phyloP scores from a whole-genome alignment of 1,140 invertebrate genomes.

The Metopolophium dirhodum region DNA sequence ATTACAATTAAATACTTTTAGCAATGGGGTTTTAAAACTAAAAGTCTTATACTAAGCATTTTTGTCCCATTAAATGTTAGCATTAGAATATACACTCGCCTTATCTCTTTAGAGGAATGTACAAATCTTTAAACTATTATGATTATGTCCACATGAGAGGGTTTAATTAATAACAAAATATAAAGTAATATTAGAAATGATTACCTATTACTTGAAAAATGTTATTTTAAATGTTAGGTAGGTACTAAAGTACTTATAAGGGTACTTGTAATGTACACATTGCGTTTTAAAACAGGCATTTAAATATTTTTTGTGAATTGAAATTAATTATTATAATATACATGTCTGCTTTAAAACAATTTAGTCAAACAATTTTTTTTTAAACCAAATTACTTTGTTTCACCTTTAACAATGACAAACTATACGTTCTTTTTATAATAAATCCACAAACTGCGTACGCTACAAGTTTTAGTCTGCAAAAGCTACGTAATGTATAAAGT shows the following conservation, averaged over 20 bases:
- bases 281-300: neutral
- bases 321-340: neutral
- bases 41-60: neutral
- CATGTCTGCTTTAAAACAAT: neutral
- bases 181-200: neutral
- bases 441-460: constrained; percentile 3
- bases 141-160: neutral
- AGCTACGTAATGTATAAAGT: constrained; percentile 29
- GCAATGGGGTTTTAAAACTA: neutral
- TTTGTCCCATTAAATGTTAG: neutral
- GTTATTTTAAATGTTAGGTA: neutral
- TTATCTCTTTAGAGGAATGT: neutral
- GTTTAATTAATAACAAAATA: neutral
- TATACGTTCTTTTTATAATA: constrained; percentile 19
- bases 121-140: neutral
- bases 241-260: no score
- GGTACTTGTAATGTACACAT: neutral
- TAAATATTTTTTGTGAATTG: neutral
- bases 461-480: constrained; percentile 19
- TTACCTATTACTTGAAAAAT: neutral
- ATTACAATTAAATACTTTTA: neutral
- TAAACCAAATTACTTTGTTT: neutral
- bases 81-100: neutral
- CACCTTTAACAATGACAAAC: neutral
- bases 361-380: neutral